A percentile compares a stretch with the other conserved stretches of the same genome.
phyloP scores from a whole-genome alignment of 92 coral and sea anemone species.

The Bergia sp. region DNA sequence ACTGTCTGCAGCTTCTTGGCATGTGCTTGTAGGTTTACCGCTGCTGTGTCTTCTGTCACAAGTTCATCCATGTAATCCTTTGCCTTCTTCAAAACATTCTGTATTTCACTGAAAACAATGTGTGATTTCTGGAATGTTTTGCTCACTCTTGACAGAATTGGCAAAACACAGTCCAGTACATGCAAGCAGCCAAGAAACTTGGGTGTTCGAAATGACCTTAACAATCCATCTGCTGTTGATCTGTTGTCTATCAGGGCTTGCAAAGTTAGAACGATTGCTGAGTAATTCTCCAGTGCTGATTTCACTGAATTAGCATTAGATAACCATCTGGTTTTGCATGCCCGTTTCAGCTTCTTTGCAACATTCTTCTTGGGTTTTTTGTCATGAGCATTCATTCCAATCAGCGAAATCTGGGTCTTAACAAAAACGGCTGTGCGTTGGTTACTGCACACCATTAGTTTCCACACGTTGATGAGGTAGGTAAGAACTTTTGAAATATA shows the following conservation, averaged over 20 bases:
- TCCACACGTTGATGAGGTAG: background rate
- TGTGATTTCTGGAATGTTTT: background rate
- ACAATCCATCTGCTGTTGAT: background rate
- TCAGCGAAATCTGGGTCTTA: background rate
- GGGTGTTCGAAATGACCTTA: background rate
- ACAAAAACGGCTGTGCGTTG: background rate
- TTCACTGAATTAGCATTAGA: background rate
- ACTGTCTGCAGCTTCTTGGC: too few relatives aligned
- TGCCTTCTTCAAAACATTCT: too few relatives aligned
- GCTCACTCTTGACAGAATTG: background rate
- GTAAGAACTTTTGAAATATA: background rate
- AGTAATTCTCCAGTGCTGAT: background rate
- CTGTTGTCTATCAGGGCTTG: background rate
- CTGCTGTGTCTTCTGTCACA: too few relatives aligned
- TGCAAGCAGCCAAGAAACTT: background rate
- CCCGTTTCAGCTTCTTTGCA: background rate
- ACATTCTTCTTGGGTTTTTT: background rate
- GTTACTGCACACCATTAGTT: background rate
- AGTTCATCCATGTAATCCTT: too few relatives aligned
- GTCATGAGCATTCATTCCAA: background rate
- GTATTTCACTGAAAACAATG: background rate
- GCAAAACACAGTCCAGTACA: background rate
- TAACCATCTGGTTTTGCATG: background rate
- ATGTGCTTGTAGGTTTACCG: too few relatives aligned
- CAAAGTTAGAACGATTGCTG: background rate